Evolutionary conservation across 2,888 invertebrate genomes (phyloP).

Genomic region (Folsomia manolachei): DNA sequence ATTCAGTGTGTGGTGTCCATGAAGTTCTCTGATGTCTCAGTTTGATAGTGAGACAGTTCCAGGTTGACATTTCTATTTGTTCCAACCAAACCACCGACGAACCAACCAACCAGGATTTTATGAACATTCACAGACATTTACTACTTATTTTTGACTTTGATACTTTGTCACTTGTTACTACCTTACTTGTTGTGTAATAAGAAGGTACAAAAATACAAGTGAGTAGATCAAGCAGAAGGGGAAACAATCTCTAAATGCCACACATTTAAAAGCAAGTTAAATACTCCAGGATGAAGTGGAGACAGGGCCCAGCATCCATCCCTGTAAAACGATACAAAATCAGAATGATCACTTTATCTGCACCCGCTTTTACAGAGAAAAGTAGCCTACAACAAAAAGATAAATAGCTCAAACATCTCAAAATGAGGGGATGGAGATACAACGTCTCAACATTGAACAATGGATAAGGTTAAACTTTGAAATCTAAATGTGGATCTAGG

Average conservation of each 20-base stretch:
- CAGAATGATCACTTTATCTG: conserved; percentile 4
- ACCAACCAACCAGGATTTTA: background rate
- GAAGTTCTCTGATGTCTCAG: conserved; percentile 6
- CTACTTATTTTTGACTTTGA: background rate
- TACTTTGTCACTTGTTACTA: background rate
- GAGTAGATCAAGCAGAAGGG: background rate
- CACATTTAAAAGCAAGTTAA: background rate
- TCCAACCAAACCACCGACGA: background rate
- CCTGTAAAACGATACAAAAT: background rate
- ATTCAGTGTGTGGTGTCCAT: background rate
- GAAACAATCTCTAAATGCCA: background rate
- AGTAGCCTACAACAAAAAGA: background rate
- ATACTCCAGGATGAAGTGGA: background rate
- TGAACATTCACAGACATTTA: conserved; percentile 2
- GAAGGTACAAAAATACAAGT: too few species aligned
- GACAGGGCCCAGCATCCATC: too few species aligned
- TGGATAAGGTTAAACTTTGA: conserved; percentile 1
- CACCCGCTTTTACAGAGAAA: background rate
- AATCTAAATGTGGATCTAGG: conserved; percentile 8
- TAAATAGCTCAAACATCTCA: conserved; percentile 5
- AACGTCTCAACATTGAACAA: too few species aligned
- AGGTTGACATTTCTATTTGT: conserved; percentile 23
- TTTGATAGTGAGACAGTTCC: conserved; percentile 17
- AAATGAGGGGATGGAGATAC: background rate
- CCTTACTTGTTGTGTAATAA: too few species aligned